These are phyloP conservation scores for human DNA, from an alignment of 2,113 vertebrate species.

Conservation along the genomic window GRCh38 chr9:13808001-13808500, in stretches of 20 bases:
- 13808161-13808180: background rate
- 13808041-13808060: background rate
- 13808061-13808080: too few relatives aligned
- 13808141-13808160: background rate
- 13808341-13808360: slow-evolving; percentile 25
- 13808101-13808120: background rate
- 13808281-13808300: background rate
- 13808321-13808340: background rate
- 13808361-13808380: background rate
- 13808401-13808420: slow-evolving; percentile 32
- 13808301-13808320: background rate
- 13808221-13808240: background rate
- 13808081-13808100: background rate
- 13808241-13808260: background rate
- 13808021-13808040: too few relatives aligned
- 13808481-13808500: background rate
- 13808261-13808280: background rate
- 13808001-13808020: background rate
- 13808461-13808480: background rate
- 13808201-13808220: background rate
- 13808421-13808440: slow-evolving; percentile 1
- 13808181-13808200: background rate
- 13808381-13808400: background rate
- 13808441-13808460: slow-evolving; percentile 20
- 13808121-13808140: background rate